Conservation (phyloP, 2,888 invertebrate genomes). For the Cephus pulcher region DNA sequence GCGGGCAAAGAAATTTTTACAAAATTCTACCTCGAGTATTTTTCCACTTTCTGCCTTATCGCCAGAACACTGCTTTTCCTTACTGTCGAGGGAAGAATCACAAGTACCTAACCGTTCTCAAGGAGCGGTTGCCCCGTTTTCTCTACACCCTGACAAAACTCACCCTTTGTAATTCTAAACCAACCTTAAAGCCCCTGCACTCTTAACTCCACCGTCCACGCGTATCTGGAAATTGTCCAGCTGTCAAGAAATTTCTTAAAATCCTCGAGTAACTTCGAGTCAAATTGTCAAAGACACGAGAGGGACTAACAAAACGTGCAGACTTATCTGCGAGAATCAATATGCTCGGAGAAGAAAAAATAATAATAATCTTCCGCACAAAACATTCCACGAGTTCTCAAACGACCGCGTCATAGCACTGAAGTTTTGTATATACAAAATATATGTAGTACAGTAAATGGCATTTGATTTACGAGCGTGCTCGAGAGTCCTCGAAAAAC, state of each 20-base stretch:
- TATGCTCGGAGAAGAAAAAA: background rate
- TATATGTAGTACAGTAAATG: background rate
- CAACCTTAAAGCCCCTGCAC: background rate
- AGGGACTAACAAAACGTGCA: background rate
- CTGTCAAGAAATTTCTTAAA: background rate
- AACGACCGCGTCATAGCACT: background rate
- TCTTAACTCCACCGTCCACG: background rate
- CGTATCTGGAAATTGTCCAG: background rate
- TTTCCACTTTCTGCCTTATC: background rate
- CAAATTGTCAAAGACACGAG: background rate
- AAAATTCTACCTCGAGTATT: background rate
- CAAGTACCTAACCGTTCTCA: background rate
- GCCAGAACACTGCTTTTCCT: background rate
- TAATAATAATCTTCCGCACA: background rate
- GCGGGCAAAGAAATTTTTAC: background rate
- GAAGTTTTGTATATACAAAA: background rate
- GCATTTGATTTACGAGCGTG: background rate
- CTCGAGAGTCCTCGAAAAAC: background rate
- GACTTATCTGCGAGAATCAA: background rate
- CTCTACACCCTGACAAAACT: background rate
- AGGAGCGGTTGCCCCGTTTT: background rate
- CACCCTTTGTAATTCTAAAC: background rate
- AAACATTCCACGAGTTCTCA: background rate
- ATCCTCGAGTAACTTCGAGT: background rate
- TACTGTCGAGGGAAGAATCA: background rate